A percentile compares a stretch with the other conserved stretches of the same genome.
phyloP scores from a whole-genome alignment of 2,797 vertebrate species.

The Semaprochilodus insignis region DNA sequence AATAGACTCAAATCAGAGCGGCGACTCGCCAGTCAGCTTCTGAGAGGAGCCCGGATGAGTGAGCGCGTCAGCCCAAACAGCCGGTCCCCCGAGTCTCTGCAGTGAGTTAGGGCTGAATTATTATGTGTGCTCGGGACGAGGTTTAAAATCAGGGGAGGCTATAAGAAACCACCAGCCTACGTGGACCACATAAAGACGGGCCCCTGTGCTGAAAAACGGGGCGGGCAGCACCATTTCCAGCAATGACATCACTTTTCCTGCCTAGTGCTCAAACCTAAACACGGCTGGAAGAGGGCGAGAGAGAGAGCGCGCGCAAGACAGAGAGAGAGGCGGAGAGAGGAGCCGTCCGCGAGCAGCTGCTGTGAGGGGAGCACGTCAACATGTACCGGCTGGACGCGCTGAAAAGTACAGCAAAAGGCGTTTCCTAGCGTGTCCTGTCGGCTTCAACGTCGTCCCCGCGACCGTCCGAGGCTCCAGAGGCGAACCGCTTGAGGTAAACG shows the following conservation, averaged over 20 bases:
- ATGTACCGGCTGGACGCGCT: constrained; percentile 44
- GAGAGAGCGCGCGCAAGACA: constrained; percentile 33
- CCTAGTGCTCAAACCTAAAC: constrained; percentile 70
- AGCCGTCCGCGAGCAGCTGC: constrained; percentile 42
- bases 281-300: constrained; percentile 59
- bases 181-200: constrained; percentile 58
- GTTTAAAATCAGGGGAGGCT: constrained; percentile 1
- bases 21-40: neutral
- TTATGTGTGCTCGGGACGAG: neutral
- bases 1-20: neutral
- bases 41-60: neutral
- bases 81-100: neutral
- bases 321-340: constrained; percentile 22
- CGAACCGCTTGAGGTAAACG: constrained; percentile 36
- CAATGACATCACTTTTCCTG: constrained; percentile 84
- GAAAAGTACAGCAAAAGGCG: constrained; percentile 19
- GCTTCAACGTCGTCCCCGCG: constrained; percentile 8
- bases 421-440: constrained; percentile 50
- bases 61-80: neutral
- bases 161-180: constrained; percentile 55
- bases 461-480: constrained; percentile 18
- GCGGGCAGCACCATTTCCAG: constrained; percentile 74
- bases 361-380: constrained; percentile 31
- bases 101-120: neutral
- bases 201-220: constrained; percentile 64